Evolutionary conservation across 2,888 invertebrate species (phyloP).

Genomic region (Scelioninae gen. 2): DNA sequence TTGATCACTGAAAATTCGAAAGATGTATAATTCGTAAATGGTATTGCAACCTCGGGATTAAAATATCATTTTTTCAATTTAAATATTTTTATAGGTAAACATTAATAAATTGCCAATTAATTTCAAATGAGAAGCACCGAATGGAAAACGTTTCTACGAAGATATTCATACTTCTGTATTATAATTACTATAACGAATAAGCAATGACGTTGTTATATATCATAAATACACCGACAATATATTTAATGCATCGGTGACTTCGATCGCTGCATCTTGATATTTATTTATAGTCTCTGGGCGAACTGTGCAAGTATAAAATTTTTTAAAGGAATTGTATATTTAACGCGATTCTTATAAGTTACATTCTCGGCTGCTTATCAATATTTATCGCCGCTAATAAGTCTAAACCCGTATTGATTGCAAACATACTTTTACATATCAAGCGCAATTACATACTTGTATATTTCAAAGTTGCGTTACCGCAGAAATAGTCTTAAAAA

Average conservation of each 20-base stretch:
- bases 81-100: too few species aligned
- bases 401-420: constrained; percentile 18
- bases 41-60: too few species aligned
- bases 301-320: constrained; percentile 20
- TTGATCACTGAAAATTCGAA: too few species aligned
- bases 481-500: constrained; percentile 9
- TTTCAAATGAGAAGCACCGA: too few species aligned
- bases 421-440: constrained; percentile 9
- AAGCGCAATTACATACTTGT: constrained; percentile 13
- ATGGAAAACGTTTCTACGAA: too few species aligned
- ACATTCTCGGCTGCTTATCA: constrained; percentile 10
- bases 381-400: constrained; percentile 21
- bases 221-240: constrained; percentile 32
- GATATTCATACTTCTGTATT: too few species aligned
- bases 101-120: too few species aligned
- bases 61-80: too few species aligned
- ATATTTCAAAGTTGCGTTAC: neutral
- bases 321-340: constrained; percentile 31
- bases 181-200: too few species aligned
- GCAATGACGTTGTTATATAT: too few species aligned
- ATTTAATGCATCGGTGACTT: constrained; percentile 12
- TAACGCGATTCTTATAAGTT: constrained; percentile 37
- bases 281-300: constrained; percentile 36
- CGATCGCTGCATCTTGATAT: constrained; percentile 10
- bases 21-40: too few species aligned